Evolutionary conservation across 2,888 invertebrate species (phyloP).

Genomic region (Leucoma salicis): DNA sequence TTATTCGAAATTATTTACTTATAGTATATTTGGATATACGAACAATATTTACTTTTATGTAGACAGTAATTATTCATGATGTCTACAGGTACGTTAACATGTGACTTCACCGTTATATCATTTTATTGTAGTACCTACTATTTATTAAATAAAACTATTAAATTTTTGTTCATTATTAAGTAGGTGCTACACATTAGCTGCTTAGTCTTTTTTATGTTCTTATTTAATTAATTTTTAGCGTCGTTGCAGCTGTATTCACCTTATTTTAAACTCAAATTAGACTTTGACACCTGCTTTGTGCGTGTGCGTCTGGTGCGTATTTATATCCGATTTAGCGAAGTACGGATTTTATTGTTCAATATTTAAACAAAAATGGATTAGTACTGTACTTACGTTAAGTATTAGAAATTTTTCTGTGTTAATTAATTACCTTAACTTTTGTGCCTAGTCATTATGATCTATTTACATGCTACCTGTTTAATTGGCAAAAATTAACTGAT

Average conservation of each 20-base stretch:
- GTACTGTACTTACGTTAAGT: no score
- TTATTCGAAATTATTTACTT: background rate
- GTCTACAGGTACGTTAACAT: background rate
- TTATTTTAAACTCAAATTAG: slow-evolving; percentile 62
- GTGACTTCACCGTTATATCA: background rate
- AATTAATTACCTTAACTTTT: background rate
- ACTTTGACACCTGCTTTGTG: slow-evolving; percentile 69
- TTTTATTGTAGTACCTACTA: background rate
- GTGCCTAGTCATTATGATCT: background rate
- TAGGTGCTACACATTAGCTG: no score
- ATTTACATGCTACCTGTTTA: background rate
- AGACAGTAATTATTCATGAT: background rate
- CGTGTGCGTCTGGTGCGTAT: slow-evolving; percentile 59
- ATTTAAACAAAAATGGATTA: no score
- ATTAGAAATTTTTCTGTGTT: no score
- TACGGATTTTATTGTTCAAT: slow-evolving; percentile 35
- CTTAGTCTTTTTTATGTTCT: no score
- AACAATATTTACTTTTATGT: background rate
- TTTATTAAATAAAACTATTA: slow-evolving; percentile 2
- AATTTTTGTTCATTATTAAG: no score
- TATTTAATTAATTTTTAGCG: no score
- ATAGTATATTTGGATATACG: background rate
- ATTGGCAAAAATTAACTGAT: background rate
- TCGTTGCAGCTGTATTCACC: no score
- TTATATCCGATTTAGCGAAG: slow-evolving; percentile 46